Conservation (phyloP, 1,140 invertebrate genomes). For the Zaprionus inermis region DNA sequence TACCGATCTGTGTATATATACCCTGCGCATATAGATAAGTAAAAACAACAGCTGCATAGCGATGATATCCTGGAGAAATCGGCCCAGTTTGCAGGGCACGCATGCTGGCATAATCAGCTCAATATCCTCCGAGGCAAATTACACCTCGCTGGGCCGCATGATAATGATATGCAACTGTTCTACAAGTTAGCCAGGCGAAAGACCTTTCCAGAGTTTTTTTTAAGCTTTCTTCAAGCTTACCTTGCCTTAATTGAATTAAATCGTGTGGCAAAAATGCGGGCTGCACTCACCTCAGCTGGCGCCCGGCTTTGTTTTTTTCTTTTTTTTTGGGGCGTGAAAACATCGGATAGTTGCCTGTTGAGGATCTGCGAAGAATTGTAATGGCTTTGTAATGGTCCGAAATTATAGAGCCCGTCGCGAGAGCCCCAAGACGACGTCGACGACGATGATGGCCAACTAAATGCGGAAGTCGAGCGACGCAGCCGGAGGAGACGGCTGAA, state of each 20-base stretch:
- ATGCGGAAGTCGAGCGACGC: background rate
- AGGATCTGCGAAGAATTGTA: constrained; percentile 20
- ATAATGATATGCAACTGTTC: constrained; percentile 34
- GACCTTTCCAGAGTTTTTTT: background rate
- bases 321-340: constrained; percentile 22
- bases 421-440: background rate
- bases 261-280: constrained; percentile 31
- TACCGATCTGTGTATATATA: background rate
- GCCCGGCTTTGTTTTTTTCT: constrained; percentile 6
- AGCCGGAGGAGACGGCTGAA: background rate
- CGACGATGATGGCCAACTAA: background rate
- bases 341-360: constrained; percentile 11
- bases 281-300: constrained; percentile 15
- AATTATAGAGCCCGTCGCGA: constrained; percentile 21
- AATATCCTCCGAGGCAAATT: constrained; percentile 49
- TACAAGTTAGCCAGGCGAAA: background rate
- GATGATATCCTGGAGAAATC: background rate
- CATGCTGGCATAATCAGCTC: constrained; percentile 66
- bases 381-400: constrained; percentile 34
- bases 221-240: background rate
- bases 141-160: constrained; percentile 21
- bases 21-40: background rate
- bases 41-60: constrained; percentile 27
- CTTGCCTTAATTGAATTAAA: constrained; percentile 46
- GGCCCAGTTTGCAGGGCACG: background rate